Conservation (phyloP, 1,140 invertebrate species). For the Drosophila nannoptera region DNA sequence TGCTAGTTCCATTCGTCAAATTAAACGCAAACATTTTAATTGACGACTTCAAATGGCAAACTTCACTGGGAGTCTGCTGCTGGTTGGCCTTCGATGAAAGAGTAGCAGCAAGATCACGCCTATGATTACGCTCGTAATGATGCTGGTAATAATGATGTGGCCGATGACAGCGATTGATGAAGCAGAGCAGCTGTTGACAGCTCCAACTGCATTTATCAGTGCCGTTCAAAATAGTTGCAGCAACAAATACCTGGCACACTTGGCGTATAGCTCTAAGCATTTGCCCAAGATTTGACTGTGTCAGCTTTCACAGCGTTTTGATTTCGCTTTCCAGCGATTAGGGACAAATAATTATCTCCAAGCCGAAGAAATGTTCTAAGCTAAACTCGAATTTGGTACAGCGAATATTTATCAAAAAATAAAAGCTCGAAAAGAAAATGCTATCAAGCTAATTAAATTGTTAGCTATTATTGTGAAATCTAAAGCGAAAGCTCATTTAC, state of each 20-base stretch:
- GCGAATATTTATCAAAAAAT: not conserved
- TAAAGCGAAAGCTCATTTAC: too few species aligned
- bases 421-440: not conserved
- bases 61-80: slow-evolving; percentile 26
- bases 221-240: slow-evolving; percentile 13
- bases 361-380: slow-evolving; percentile 31
- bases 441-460: not conserved
- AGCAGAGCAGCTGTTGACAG: slow-evolving; percentile 51
- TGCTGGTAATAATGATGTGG: not conserved
- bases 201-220: slow-evolving; percentile 60
- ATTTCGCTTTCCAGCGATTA: slow-evolving; percentile 36
- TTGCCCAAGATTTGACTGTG: not conserved
- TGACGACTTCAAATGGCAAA: slow-evolving; percentile 60
- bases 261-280: too few species aligned
- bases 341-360: slow-evolving; percentile 20
- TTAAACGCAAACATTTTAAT: slow-evolving; percentile 68
- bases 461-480: not conserved
- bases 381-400: not conserved
- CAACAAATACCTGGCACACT: slow-evolving; percentile 44
- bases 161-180: slow-evolving; percentile 47
- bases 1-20: slow-evolving; percentile 19
- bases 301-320: slow-evolving; percentile 39
- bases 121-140: not conserved
- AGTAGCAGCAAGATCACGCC: not conserved
- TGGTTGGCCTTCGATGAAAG: slow-evolving; percentile 20